Base-by-base conservation (phyloP, 2,797 vertebrate species). In the Protonibea diacanthus region DNA sequence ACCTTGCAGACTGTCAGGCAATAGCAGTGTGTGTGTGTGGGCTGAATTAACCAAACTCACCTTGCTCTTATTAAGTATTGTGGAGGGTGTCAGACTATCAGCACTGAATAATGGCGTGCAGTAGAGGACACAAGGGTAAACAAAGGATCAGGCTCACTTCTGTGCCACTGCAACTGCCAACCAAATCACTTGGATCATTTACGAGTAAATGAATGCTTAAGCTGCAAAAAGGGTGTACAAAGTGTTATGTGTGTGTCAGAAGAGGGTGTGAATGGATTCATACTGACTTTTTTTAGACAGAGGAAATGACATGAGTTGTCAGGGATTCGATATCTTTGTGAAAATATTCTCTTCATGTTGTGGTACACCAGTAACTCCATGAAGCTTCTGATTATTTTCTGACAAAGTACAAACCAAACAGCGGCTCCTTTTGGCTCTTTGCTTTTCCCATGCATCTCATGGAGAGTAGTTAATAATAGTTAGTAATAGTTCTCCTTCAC, bases 121-220 rank as follows among this genome's bases (percentile, higher is more conserved):
- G 29, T 42, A 33, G 44, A 65, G 62, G 53, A 65, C 71, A 40
- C 44, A 42, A 53, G 62, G 71, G 27, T 42, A 65, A 57, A 56
- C 52, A 48, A 45, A 47, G 60, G 48, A 52, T 27, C 69, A 71
- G 44, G 44, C n/a, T 60, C 45, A 60, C 45, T 49, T 49, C 40
- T 40, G 68, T 51, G 45, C 15, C 29, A 33, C 53, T 57, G 42
- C 21, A 55, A 44, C 15, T 52, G 49, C 21, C 15, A 29, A 40
- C 47, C 2, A 33, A 33, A 58, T 59, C 20, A 40, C 38, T 14
- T 42, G 33, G 33, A 15, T 55, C 25, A 17, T 25, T 27, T 55
- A 17, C 25, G 8, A 27, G 7, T 25, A 53, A 53, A 53, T 53
- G 23, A 13, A 53, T 53, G 23, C 21, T 53, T 25, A 51, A 21